Base-by-base conservation (phyloP, 2,888 invertebrate species). In the Habroteleia sp. region DNA sequence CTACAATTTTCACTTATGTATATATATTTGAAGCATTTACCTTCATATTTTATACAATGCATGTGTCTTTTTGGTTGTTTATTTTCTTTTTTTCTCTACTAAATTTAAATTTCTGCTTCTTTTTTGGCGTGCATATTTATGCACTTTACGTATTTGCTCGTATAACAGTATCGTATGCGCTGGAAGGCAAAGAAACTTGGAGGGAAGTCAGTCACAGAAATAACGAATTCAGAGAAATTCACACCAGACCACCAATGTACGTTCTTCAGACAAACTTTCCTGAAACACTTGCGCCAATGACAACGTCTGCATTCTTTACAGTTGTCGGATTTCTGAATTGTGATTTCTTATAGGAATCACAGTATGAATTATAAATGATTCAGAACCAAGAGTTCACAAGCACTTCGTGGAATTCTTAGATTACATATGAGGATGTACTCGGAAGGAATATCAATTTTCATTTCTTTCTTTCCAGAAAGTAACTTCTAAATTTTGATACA, bases 361-460 rank as follows among this genome's bases (percentile, higher is more conserved):
- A 31, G 58, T 31, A 66, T 77, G 76, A 76, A 79, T 79, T 77
- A 79, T 77, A 77, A 77, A 74, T 69, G 71, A 72, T 48, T 69
- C 35, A 31, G 58, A 65, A 41, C 39, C 39, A 58, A 73, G 50
- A 65, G 65, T 66, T 74, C 54, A 23, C 20, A 56, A 46, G 41
- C 56, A 42, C 11, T 63, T 63, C 65, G 37, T 52, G 16, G 58
- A 65, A 73, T 58, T 35, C 23, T 63, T 72, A 48, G 29, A 63
- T 72, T 54, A 52, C 54, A 50, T 31, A 10, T 37, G 13, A 42
- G 31, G 35, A 58, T 63, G 50, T 56, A 33, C 56, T 33, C 35
- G 52, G 29, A 42, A 50, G 20, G 46, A 39, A 56, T 62, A 31
- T 41, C 39, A 65, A 7, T 65, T 54, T 52, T 54, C 52, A 56